Conservation (phyloP, 2,888 invertebrate species). For the Microplitis deprimator region DNA sequence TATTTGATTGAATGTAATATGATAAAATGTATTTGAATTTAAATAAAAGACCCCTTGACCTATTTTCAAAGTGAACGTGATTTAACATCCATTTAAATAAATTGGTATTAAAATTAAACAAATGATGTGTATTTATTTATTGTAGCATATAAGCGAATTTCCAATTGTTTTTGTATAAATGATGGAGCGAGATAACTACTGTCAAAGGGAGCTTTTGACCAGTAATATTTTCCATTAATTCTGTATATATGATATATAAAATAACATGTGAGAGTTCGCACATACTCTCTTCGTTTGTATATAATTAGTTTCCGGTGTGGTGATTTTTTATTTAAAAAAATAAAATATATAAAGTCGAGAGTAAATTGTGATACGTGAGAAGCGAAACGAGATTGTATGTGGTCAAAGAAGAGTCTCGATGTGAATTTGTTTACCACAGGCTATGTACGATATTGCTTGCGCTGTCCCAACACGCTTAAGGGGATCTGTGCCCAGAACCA, state of each 20-base stretch:
- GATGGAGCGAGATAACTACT: neutral
- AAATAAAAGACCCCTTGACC: neutral
- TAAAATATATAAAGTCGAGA: neutral
- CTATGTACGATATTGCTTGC: conserved; percentile 32
- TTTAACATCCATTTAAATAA: neutral
- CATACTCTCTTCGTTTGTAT: neutral
- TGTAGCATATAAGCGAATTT: too few relatives aligned
- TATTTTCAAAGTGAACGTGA: neutral
- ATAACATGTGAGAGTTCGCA: neutral
- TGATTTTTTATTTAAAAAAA: neutral
- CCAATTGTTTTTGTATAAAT: neutral
- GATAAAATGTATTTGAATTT: neutral
- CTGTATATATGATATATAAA: neutral
- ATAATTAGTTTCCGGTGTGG: neutral
- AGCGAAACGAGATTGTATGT: conserved; percentile 8
- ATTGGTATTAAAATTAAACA: neutral
- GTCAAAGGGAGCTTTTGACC: neutral
- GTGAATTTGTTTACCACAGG: conserved; percentile 36
- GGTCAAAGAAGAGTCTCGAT: conserved; percentile 20
- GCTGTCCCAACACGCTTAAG: conserved; percentile 25
- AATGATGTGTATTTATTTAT: too few relatives aligned
- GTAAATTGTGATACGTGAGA: neutral
- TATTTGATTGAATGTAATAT: neutral
- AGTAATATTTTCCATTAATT: neutral
- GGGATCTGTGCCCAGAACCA: conserved; percentile 35